phyloP scores from a whole-genome alignment of 2,888 invertebrate species.

The Rhabditoides inermis region DNA sequence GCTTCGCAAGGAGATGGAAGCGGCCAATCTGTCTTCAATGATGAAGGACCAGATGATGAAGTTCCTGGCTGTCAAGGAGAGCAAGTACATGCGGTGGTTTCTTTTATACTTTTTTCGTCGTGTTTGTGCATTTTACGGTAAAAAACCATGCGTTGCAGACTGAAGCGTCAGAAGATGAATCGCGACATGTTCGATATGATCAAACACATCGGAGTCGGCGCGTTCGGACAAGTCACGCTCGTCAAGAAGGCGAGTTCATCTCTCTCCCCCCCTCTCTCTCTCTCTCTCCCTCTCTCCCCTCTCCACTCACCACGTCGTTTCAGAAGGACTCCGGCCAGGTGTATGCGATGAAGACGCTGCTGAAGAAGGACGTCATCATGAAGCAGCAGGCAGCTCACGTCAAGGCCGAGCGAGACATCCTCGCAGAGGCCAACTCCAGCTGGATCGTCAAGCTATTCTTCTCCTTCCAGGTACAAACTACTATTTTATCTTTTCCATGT shows the following conservation, averaged over 20 bases:
- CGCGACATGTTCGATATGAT: conserved; percentile 95
- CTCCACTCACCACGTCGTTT: too few relatives aligned
- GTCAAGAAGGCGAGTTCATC: conserved; percentile 60
- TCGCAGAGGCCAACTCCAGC: conserved; percentile 98
- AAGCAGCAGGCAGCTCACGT: conserved; percentile 76
- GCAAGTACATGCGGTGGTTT: conserved; percentile 6
- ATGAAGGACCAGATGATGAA: conserved; percentile 68
- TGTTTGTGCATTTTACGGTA: background rate
- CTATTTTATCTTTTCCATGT: conserved; percentile 3
- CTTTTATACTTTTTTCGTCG: background rate
- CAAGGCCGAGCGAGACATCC: conserved; percentile 94
- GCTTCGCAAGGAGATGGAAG: conserved; percentile 91
- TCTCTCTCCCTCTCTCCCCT: too few relatives aligned
- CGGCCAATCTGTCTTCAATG: conserved; percentile 70
- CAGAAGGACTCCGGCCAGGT: conserved; percentile 44
- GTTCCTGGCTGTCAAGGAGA: conserved; percentile 91
- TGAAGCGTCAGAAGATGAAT: conserved; percentile 97
- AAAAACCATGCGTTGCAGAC: conserved; percentile 63
- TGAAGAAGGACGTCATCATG: conserved; percentile 89
- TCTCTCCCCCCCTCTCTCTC: too few relatives aligned
- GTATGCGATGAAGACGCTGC: conserved; percentile 96
- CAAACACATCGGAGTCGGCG: conserved; percentile 81
- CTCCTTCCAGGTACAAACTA: conserved; percentile 81
- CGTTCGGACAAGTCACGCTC: conserved; percentile 93
- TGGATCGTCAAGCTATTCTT: conserved; percentile 99